Evolutionary conservation across 2,113 vertebrate genomes (phyloP).

Genomic region (Amblyornis subalaris): DNA sequence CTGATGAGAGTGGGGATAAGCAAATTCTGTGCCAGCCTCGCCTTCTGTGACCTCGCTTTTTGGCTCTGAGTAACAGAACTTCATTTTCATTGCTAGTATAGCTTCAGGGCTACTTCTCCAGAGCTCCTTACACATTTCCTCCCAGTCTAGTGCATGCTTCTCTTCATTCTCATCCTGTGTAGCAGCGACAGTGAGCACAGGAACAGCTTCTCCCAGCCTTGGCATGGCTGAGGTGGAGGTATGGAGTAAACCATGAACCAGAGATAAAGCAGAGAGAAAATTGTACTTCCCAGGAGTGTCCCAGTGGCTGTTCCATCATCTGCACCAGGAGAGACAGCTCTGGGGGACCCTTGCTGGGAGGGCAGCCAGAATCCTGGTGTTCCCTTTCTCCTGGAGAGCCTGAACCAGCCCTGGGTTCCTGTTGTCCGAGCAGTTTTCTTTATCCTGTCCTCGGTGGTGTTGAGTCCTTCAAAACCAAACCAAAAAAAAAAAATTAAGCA

Average conservation of each 20-base stretch:
- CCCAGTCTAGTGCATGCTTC: background rate
- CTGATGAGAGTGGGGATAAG: background rate
- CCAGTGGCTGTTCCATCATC: background rate
- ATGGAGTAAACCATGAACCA: background rate
- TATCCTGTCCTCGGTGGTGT: background rate
- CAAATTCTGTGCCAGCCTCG: background rate
- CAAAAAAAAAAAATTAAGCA: background rate
- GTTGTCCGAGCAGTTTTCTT: background rate
- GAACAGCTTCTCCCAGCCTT: background rate
- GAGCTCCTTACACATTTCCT: background rate
- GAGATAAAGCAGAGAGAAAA: background rate
- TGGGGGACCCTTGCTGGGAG: background rate
- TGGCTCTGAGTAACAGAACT: background rate
- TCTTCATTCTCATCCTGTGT: background rate
- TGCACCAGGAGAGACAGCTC: background rate
- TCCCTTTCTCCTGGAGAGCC: background rate
- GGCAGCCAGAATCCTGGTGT: background rate
- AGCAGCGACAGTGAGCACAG: background rate
- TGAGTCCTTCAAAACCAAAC: background rate
- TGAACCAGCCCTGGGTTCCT: background rate
- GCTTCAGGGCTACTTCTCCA: constrained; percentile 1
- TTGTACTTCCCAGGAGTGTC: rapidly evolving
- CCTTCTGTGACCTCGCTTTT: background rate
- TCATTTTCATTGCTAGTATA: background rate
- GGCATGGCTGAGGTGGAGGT: background rate